Evolutionary conservation across 2,113 vertebrate genomes (phyloP).

Genomic region (Stictonetta naevosa): DNA sequence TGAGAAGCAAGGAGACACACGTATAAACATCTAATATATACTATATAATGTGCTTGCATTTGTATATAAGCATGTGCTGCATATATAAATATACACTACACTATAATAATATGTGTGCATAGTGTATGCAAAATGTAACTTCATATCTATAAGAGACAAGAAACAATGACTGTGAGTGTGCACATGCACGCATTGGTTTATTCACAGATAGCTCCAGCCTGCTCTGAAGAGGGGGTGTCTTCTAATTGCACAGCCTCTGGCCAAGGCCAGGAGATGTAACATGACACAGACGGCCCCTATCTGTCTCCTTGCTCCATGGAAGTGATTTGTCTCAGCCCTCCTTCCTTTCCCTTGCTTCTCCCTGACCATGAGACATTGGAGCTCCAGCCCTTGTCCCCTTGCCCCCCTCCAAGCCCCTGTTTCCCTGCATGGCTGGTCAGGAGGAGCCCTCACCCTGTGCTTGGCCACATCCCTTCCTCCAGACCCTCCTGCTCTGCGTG

Average conservation of each 20-base stretch:
- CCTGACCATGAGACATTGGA: background rate
- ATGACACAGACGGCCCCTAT: background rate
- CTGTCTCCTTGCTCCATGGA: background rate
- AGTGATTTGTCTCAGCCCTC: background rate
- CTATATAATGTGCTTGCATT: rapidly evolving
- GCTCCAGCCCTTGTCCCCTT: background rate
- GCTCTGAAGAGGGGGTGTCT: background rate
- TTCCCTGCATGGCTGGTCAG: background rate
- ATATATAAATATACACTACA: rapidly evolving
- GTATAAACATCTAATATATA: background rate
- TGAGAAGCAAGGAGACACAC: background rate
- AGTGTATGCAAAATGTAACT: background rate
- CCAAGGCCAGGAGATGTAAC: background rate
- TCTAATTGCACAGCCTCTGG: background rate
- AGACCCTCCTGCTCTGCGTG: background rate
- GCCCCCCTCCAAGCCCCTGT: background rate
- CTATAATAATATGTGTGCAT: rapidly evolving
- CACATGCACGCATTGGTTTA: background rate
- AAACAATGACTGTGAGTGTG: too few species aligned
- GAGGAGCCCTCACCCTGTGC: background rate
- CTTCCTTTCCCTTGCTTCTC: background rate
- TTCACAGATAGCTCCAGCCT: background rate
- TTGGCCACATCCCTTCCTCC: background rate
- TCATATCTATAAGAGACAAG: background rate
- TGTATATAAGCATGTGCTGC: rapidly evolving